Percentiles rank a stretch among this genome's conserved stretches.
Evolutionary conservation across 2,113 vertebrate genomes (phyloP).

Genomic region (Spea bombifrons): DNA sequence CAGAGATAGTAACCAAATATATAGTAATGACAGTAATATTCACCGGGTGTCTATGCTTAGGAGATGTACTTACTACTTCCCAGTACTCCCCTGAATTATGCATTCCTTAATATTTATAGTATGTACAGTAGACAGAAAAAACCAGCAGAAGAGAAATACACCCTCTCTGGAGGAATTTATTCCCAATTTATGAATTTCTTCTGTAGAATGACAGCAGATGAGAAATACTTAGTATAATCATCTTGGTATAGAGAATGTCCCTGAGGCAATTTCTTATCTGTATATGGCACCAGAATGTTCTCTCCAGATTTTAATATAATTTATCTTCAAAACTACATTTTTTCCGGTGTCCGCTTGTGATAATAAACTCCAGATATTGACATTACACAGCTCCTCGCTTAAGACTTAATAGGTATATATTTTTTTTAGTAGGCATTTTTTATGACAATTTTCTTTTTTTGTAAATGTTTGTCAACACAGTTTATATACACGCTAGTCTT

Average conservation of each 20-base stretch:
- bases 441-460: too few species aligned
- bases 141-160: not conserved
- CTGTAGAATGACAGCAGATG: not conserved
- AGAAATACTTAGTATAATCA: not conserved
- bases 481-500: too few species aligned
- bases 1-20: not conserved
- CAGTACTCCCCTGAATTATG: not conserved
- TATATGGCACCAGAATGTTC: not conserved
- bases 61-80: not conserved
- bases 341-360: not conserved
- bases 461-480: too few species aligned
- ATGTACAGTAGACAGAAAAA: not conserved
- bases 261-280: not conserved
- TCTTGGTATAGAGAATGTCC: not conserved
- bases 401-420: too few species aligned
- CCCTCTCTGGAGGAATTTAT: not conserved
- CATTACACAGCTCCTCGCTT: not conserved
- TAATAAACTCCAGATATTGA: not conserved
- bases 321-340: not conserved
- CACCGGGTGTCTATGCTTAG: too few species aligned
- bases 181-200: not conserved
- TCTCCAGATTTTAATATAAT: not conserved
- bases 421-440: too few species aligned
- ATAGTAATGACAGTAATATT: not conserved
- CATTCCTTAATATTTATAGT: not conserved